Percentiles rank a stretch among this genome's conserved stretches.
These are phyloP conservation scores for Peromyscus eremicus DNA, from an alignment of 2,797 vertebrate genomes.

Conservation along the genomic window DNA sequence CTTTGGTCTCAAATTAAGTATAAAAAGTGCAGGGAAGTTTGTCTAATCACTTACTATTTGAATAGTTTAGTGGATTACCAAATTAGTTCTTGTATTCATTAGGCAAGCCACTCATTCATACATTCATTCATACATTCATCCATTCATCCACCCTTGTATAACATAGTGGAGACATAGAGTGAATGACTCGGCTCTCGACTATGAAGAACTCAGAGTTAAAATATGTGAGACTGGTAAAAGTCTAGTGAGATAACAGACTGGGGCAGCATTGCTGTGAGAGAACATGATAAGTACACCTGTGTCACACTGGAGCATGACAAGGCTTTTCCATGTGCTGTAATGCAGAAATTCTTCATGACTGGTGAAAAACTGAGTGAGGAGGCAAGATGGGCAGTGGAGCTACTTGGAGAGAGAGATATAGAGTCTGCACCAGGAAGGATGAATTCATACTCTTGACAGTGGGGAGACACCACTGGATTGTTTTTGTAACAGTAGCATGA, in stretches of 20 bases:
- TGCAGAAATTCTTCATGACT: neutral
- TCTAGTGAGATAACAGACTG: neutral
- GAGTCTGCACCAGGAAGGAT: neutral
- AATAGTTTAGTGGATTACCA: neutral
- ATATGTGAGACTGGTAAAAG: neutral
- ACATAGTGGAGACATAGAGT: neutral
- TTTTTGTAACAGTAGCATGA: neutral
- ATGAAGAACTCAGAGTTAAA: neutral
- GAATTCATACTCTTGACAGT: neutral
- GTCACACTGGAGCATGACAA: neutral
- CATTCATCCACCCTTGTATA: neutral
- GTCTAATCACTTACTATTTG: neutral
- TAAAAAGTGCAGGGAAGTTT: neutral
- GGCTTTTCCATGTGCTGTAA: neutral
- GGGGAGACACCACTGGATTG: neutral
- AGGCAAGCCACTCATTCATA: neutral
- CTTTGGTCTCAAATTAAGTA: neutral
- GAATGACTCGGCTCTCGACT: neutral
- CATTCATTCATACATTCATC: neutral
- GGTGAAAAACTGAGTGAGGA: neutral
- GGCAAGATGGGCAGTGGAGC: neutral
- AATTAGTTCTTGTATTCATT: neutral
- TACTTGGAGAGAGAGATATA: neutral
- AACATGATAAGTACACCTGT: rapidly evolving
- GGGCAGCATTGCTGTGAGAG: neutral